Evolutionary conservation across 2,888 invertebrate genomes (phyloP), one percentile per base, ranked within the genome.

Genomic region (Entomobrya multifasciata): DNA sequence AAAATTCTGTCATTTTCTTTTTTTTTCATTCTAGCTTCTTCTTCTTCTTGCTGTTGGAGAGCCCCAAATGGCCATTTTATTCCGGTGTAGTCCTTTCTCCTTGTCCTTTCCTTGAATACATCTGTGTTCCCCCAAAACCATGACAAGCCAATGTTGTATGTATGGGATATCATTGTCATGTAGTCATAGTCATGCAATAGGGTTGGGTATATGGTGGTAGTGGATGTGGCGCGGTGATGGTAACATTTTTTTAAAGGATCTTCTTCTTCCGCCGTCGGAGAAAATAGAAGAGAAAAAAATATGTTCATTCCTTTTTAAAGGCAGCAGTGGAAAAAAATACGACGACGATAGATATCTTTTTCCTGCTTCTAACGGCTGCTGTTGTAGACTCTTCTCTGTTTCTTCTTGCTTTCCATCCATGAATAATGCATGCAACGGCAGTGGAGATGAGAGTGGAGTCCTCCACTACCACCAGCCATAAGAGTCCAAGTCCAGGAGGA

Each of bases 41-140:
- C 41, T 20, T 44, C 67, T 41, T 25, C 67, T 22, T 30, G 65
- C 17, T 30, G 15, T 36, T 36, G 36, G 52, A 15, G 74, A 74
- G 74, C 74, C 74, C 74, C 74, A 74, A 74, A 74, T 74, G 74
- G 74, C 74, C 52, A 74, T 74, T 74, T 74, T 74, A 74, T 74
- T 74, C 74, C 74, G 20, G n/a, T 52, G 17, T 36, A 30, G 67
- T 44, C 47, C 22, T 25, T 44, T 47, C 47, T 67, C 67, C 47
- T 22, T 67, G 41, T 67, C 22, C 44, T 30, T 67, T 67, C 47
- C 20, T 15, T 44, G 41, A 44, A 44, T 67, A 67, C 67, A 67
- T 67, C 67, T 67, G 67, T 41, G 67, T 44, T 67, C 67, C 20
- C 22, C 17, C 60, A 55, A 49, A 49, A 15, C 52, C n/a, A n/a